Evolutionary conservation across 2,797 vertebrate species (phyloP), one percentile per base, ranked within the genome.

Genomic region (Peromyscus attwateri): DNA sequence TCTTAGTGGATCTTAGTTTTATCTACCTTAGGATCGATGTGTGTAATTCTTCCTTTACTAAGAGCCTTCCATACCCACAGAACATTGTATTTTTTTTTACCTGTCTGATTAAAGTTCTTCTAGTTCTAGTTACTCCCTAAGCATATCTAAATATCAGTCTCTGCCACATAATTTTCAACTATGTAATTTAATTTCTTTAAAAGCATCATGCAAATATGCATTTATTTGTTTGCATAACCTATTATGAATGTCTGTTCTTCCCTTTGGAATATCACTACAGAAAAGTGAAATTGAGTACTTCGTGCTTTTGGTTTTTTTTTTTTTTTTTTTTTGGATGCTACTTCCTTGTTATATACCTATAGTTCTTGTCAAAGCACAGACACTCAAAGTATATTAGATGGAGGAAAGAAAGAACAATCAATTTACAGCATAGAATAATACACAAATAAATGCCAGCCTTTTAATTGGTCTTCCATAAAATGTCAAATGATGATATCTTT

Each of bases 31-130:
- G 8, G 17, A 55, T 79, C n/a, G 17, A 16, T 60, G 29, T 21
- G 64, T 75, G 29, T 87, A 46, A 21, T 91, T 1, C 88, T 4
- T 27, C 19, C 5, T 66, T 29, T 13, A 34, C 71, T n/a, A 62
- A 43, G 21, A 89, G 0, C 1, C 1, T 4, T n/a, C 17, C 0
- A 1, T 34, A 9, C 27, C 17, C 29, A 37, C 3, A 46, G 43
- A 75, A 1, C 10, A 60, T 21, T 17, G 0, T 21, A 37, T 21
- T 75, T 79, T 7, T 7, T 84, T 75, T 40, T 46, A 71, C 34
- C 4, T 11, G n/a, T 68, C 11, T 91, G 12, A 81, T 25, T 64
- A 80, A 92, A 77, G 7, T 14, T 83, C 29, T 92, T 2, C 23
- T 29, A 11, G 46, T 14, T 23, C 37, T 92, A 14, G 13, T 21